Conservation (phyloP, 1,140 invertebrate genomes). For the Drosophila bocki region DNA sequence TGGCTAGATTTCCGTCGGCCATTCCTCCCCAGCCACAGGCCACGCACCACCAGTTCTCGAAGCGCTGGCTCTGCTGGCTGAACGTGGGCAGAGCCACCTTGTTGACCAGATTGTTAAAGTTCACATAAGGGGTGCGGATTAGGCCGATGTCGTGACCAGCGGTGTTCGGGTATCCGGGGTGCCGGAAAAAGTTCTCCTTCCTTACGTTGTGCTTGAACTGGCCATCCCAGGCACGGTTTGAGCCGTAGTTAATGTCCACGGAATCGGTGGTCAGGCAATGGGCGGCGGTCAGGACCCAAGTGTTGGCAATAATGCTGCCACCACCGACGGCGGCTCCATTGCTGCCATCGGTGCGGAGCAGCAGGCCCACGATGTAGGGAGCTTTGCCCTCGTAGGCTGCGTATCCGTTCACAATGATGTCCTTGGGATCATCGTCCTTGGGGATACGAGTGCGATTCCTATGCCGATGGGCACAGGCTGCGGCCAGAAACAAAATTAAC, state of each 20-base stretch:
- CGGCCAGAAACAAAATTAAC: conserved; percentile 39
- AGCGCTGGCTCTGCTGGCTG: conserved; percentile 23
- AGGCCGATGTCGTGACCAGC: conserved; percentile 58
- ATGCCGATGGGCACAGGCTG: conserved; percentile 22
- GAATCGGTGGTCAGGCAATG: conserved; percentile 56
- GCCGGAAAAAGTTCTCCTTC: conserved; percentile 49
- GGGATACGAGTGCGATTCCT: background rate
- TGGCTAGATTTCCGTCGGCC: conserved; percentile 24
- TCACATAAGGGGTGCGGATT: conserved; percentile 54
- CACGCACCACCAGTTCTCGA: conserved; percentile 39
- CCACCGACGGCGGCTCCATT: conserved; percentile 41
- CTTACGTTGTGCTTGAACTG: conserved; percentile 36
- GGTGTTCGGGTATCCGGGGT: conserved; percentile 39
- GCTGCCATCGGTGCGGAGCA: conserved; percentile 22
- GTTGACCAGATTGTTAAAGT: conserved; percentile 39
- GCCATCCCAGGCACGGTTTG: conserved; percentile 36
- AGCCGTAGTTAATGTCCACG: conserved; percentile 76
- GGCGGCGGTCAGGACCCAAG: conserved; percentile 60
- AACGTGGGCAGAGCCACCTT: conserved; percentile 34
- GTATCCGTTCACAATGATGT: conserved; percentile 68
- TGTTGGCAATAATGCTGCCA: conserved; percentile 55
- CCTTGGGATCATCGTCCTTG: background rate
- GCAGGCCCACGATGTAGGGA: conserved; percentile 86
- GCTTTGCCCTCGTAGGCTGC: conserved; percentile 82
- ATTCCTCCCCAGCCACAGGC: conserved; percentile 64